Percentiles rank a stretch among this genome's conserved stretches.
phyloP scores from a whole-genome alignment of 2,797 vertebrate genomes.

The Cryptoblepharus egeriae region DNA sequence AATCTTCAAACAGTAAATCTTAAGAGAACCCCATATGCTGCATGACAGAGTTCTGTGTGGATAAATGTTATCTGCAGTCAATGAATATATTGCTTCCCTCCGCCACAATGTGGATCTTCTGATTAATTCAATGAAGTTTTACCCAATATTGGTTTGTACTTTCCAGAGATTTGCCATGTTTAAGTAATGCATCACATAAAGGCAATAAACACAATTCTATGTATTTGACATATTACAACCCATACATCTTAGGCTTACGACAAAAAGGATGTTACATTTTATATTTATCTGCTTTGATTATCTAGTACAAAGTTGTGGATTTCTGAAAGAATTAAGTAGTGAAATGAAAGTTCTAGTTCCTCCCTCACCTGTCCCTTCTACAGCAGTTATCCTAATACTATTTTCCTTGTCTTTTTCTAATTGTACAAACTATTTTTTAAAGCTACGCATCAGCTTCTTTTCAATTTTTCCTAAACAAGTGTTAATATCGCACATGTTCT shows the following conservation, averaged over 20 bases:
- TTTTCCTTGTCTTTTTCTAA: constrained; percentile 23
- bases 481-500: constrained; percentile 40
- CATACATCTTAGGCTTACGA: constrained; percentile 63
- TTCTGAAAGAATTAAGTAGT: constrained; percentile 54
- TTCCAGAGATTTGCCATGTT: constrained; percentile 43
- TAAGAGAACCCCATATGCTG: constrained; percentile 18
- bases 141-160: constrained; percentile 52
- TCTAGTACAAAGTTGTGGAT: constrained; percentile 58
- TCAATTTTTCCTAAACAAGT: constrained; percentile 53
- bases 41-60: constrained; percentile 47
- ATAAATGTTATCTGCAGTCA: constrained; percentile 49
- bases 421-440: too few relatives aligned
- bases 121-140: constrained; percentile 49
- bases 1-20: constrained; percentile 47
- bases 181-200: constrained; percentile 58
- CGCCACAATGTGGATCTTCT: constrained; percentile 8
- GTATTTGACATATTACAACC: constrained; percentile 53
- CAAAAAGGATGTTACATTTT: constrained; percentile 53
- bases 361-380: constrained; percentile 37
- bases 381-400: neutral
- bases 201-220: constrained; percentile 61
- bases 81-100: constrained; percentile 23
- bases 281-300: constrained; percentile 64
- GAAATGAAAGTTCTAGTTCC: constrained; percentile 51
- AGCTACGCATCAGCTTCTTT: constrained; percentile 7